These are phyloP conservation scores for Oasisia sp. DNA, from an alignment of 2,888 invertebrate genomes.

Conservation along the genomic window DNA sequence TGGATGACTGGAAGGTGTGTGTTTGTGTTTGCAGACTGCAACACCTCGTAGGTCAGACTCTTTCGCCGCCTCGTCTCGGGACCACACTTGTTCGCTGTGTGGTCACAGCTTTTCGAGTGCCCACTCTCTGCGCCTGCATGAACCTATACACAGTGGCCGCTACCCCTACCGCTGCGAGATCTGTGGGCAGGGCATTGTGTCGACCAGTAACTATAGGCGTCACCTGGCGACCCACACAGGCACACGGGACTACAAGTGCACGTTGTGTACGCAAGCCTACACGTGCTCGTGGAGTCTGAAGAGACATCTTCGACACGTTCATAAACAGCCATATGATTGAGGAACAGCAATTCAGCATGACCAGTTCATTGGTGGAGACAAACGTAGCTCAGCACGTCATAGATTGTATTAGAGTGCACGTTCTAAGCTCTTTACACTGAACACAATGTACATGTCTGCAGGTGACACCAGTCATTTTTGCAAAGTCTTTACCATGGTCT, in stretches of 20 bases:
- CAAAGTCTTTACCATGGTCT: too few relatives aligned
- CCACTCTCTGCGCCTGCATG: background rate
- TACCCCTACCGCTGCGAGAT: background rate
- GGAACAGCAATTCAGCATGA: background rate
- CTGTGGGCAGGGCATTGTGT: background rate
- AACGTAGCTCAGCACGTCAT: background rate
- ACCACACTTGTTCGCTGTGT: background rate
- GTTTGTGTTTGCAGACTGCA: constrained; percentile 11
- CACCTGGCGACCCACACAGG: background rate
- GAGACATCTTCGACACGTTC: background rate
- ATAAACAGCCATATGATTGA: background rate
- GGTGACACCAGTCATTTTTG: background rate
- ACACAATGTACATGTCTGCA: background rate
- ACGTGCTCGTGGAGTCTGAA: background rate
- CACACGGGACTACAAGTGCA: background rate
- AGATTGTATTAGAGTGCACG: background rate
- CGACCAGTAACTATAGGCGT: background rate
- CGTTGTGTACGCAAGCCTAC: background rate
- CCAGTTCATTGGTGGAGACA: background rate
- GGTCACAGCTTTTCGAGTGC: background rate
- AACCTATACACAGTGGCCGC: background rate
- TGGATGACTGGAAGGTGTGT: background rate
- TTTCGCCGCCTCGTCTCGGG: background rate
- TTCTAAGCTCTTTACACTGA: background rate
- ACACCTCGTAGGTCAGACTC: background rate